Base-by-base conservation (phyloP, 2,113 vertebrate species). In the Hippocampus zosterae region DNA sequence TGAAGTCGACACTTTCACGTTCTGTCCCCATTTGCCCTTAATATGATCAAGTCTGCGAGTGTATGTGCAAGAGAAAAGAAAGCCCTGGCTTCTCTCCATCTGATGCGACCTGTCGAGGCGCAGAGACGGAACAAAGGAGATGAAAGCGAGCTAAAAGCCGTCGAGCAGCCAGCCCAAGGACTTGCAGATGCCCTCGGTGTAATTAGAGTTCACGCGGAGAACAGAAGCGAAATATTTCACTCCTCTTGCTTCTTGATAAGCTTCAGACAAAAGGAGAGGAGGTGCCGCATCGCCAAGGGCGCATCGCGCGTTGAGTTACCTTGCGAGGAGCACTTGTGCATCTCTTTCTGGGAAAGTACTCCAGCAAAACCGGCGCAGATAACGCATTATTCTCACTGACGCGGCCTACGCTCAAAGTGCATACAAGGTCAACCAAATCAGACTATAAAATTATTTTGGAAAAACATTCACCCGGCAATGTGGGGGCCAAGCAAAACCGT, bases 11-110 rank as follows among this genome's bases (percentile, higher is more conserved):
- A 65, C 75, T 53, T 77, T 61, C 73, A 68, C 71, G 68, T 78
- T 83, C 74, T 80, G 71, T 69, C 63, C 61, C 62, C 76, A 77
- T 75, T 70, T 64, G 72, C 70, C 72, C 69, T 78, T 88, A 88
- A 88, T 84, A 79, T 77, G 84, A 89, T 91, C 84, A 88, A 85
- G 78, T 85, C 83, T 73, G 62, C 66, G 67, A 83, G 71, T 82
- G 75, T 89, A 84, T 76, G 82, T 80, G 81, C 76, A 75, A 77
- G 74, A 76, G 83, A 80, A 89, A 87, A 81, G 83, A 88, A 83
- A 81, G 84, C 79, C 89, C 88, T 86, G 90, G 85, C 75, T 86
- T 86, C 73, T 76, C 79, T 89, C 86, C 37, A 73, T 81, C 63
- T 84, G 80, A 88, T 82, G 84, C 78, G 71, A 72, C 73, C 78